Conservation (phyloP, 2,113 vertebrate species). For the Microtus richardsoni region DNA sequence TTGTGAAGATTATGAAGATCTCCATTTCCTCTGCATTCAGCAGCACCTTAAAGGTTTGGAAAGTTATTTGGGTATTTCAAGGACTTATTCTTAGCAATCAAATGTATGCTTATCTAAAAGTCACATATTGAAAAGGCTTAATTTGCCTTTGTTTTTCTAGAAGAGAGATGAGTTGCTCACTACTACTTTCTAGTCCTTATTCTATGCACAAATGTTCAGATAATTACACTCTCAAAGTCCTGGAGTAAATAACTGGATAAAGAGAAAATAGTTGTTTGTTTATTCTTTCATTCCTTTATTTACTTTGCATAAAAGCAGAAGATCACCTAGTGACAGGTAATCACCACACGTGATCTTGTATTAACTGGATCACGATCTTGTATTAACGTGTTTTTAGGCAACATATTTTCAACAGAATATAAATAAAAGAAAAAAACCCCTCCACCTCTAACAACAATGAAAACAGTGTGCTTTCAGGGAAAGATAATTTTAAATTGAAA, state of each 20-base stretch:
- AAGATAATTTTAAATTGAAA: conserved; percentile 55
- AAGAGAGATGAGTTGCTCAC: background rate
- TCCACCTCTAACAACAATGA: background rate
- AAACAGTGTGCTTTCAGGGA: background rate
- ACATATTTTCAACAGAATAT: background rate
- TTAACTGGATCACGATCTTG: too few species aligned
- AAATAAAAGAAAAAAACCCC: background rate
- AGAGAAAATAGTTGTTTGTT: background rate
- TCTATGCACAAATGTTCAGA: background rate
- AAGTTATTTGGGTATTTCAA: background rate
- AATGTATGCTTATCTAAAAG: conserved; percentile 6
- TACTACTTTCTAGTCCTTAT: background rate
- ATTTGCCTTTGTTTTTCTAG: conserved; percentile 46
- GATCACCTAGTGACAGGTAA: background rate
- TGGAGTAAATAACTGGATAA: background rate
- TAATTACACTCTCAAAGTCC: background rate
- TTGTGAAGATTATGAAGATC: conserved; percentile 29
- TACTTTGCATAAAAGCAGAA: conserved; percentile 11
- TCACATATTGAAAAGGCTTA: conserved; percentile 20
- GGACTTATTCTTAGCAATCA: background rate
- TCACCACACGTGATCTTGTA: background rate
- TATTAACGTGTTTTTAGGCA: background rate
- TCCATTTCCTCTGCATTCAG: background rate
- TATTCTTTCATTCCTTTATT: background rate
- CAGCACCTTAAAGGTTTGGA: background rate